A percentile compares a stretch with the other conserved stretches of the same genome.
phyloP scores from a whole-genome alignment of 1,140 invertebrate species.

The Drosophila triauraria region DNA sequence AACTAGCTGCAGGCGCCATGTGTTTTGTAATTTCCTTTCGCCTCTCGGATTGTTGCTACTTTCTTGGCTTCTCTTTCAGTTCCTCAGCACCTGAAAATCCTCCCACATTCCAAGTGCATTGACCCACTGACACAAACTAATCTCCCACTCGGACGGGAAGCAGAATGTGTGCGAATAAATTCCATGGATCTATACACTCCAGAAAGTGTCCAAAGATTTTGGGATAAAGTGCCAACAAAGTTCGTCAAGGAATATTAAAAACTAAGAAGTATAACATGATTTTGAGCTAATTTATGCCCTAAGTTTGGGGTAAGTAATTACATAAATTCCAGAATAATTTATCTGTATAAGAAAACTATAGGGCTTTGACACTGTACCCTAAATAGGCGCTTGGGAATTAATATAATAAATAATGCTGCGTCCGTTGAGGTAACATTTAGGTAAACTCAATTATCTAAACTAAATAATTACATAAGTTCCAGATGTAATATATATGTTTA shows the following conservation, averaged over 20 bases:
- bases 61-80: conserved; percentile 21
- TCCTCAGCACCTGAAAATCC: neutral
- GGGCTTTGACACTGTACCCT: no score
- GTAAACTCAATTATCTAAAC: no score
- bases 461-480: no score
- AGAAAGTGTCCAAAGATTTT: neutral
- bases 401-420: neutral
- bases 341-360: no score
- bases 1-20: conserved; percentile 73
- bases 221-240: neutral
- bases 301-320: no score
- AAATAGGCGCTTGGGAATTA: no score
- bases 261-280: no score
- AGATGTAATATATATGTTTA: no score
- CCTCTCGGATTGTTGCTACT: conserved; percentile 34
- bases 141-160: conserved; percentile 9
- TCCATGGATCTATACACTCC: neutral
- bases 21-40: conserved; percentile 66
- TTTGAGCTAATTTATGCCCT: no score
- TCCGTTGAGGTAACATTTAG: no score
- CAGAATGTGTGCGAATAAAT: conserved; percentile 13
- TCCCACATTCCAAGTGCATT: conserved; percentile 56
- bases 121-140: conserved; percentile 70
- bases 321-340: no score
- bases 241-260: neutral